Conservation (phyloP, 2,888 invertebrate species). For the Buathra laborator region DNA sequence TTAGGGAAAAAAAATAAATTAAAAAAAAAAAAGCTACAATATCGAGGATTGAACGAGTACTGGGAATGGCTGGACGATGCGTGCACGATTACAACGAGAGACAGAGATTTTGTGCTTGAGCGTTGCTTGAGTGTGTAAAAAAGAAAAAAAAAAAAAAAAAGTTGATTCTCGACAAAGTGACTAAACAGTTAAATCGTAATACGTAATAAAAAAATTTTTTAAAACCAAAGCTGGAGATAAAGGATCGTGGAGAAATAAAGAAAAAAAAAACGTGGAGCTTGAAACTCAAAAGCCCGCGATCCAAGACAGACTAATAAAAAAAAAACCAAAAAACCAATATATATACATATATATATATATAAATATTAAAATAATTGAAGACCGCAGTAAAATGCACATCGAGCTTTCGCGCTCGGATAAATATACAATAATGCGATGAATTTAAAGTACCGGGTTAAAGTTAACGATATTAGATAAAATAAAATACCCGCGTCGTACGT, state of each 20-base stretch:
- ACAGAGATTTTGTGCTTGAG: conserved; percentile 35
- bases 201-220: conserved; percentile 54
- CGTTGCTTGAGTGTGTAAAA: conserved; percentile 42
- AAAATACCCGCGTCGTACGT: conserved; percentile 67
- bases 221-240: conserved; percentile 29
- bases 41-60: conserved; percentile 55
- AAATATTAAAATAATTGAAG: conserved; percentile 52
- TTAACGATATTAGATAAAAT: conserved; percentile 68
- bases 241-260: conserved; percentile 60
- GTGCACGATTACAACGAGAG: conserved; percentile 43
- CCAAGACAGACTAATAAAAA: conserved; percentile 63
- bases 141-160: conserved; percentile 3
- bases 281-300: conserved; percentile 56
- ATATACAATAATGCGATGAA: conserved; percentile 76
- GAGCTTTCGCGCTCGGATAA: conserved; percentile 66
- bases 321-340: conserved; percentile 44
- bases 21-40: conserved; percentile 61
- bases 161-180: conserved; percentile 41
- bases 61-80: conserved; percentile 59
- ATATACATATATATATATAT: conserved; percentile 63
- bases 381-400: conserved; percentile 67
- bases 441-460: conserved; percentile 70
- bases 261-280: conserved; percentile 9
- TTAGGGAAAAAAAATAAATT: conserved; percentile 58
- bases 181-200: conserved; percentile 58